phyloP scores from a whole-genome alignment of 1,140 invertebrate genomes.

The Psix sp. region DNA sequence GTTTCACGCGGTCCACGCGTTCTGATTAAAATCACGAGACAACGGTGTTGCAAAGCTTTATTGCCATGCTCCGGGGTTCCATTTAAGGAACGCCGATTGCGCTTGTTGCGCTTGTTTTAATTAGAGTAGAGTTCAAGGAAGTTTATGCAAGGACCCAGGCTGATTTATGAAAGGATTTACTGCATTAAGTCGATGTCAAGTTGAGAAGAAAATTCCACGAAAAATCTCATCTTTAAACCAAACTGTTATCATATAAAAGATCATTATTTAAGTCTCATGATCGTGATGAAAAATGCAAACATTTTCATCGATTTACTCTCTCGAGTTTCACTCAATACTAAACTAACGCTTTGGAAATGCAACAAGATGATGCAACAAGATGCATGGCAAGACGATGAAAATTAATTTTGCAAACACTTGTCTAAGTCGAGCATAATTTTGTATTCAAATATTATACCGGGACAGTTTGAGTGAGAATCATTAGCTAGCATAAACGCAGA shows the following conservation, averaged over 20 bases:
- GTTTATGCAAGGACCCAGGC: conserved; percentile 14
- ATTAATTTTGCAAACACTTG: conserved; percentile 4
- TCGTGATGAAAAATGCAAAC: too few species aligned
- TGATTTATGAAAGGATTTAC: conserved; percentile 28
- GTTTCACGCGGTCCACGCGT: too few species aligned
- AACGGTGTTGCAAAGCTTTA: conserved; percentile 9
- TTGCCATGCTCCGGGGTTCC: conserved; percentile 14
- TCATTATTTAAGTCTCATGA: too few species aligned
- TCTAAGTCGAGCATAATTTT: neutral
- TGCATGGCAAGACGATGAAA: neutral
- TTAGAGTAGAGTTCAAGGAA: conserved; percentile 27
- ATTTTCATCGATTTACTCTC: too few species aligned
- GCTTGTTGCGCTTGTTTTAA: conserved; percentile 42
- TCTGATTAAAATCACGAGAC: conserved; percentile 35
- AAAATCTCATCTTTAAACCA: too few species aligned
- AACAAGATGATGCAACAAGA: too few species aligned
- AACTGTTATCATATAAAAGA: too few species aligned
- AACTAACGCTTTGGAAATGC: too few species aligned
- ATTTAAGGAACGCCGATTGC: conserved; percentile 26
- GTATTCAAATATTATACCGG: conserved; percentile 8
- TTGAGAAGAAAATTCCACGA: too few species aligned
- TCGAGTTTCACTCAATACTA: too few species aligned
- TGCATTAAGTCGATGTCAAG: conserved; percentile 13
- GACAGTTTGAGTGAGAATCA: conserved; percentile 7
- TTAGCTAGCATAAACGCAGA: conserved; percentile 13